Base-by-base conservation (phyloP, 2,888 invertebrate genomes). In the Epicampocera succincta region DNA sequence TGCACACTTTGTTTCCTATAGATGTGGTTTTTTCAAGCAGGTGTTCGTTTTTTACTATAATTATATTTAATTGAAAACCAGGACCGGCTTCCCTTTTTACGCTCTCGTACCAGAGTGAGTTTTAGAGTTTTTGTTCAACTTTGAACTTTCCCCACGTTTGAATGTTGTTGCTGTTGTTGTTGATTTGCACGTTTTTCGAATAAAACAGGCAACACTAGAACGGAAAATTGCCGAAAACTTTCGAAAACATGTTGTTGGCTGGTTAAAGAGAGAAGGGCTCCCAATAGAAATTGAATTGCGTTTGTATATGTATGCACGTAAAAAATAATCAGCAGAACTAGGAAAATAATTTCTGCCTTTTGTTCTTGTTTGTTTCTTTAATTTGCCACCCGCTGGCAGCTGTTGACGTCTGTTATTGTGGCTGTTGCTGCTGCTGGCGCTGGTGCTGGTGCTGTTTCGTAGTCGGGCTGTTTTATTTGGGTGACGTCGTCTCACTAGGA, bases 351-450 rank as follows among this genome's bases (percentile, higher is more conserved):
- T 60, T 75, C 48, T 29, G 29, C 38, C 50, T 44, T 66, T 52
- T 25, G 38, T n/a, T 83, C 85, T 25, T 66, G 13, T 17, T 48
- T 73, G 13, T 65, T 60, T 72, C 33, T 80, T 69, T 83, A 84
- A 85, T 85, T 84, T 85, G 61, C 85, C 85, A 84, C 85, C 85
- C 85, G 84, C 83, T 84, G 56, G 78, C 82, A 75, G 73, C 76
- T 69, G 78, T 79, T 85, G 83, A 68, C 56, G 63, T 25, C 5
- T 25, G 25, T 25, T 25, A 25, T 25, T 25, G 25, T 25, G 2
- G 25, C 5, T 25, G 5, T 25, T 25, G 15, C 68, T 54, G 58
- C 65, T 79, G 65, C 40, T n/a, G n/a, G n/a, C 54, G 40, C 29
- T 72, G 56, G 29, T 21, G 46, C 15, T 40, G 40, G 21, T 72